A percentile compares a stretch with the other conserved stretches of the same genome.
phyloP scores from a whole-genome alignment of 2,113 vertebrate genomes.

The Eclectus roratus region DNA sequence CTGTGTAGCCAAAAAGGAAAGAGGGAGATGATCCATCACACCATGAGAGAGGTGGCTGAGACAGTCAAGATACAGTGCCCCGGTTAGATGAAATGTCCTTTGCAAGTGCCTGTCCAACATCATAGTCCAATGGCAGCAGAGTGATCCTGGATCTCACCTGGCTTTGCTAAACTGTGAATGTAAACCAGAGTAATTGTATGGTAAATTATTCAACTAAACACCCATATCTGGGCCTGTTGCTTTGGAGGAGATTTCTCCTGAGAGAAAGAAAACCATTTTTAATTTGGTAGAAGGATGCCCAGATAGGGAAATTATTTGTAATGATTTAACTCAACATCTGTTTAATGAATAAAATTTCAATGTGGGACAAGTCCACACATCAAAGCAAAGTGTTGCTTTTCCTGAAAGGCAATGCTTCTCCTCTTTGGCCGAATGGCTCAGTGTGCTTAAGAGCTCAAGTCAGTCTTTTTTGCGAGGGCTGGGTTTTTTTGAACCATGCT shows the following conservation, averaged over 20 bases:
- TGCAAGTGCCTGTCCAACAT: not conserved
- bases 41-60: not conserved
- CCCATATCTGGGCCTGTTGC: not conserved
- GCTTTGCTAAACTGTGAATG: not conserved
- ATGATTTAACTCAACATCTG: not conserved
- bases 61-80: not conserved
- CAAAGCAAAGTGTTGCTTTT: slow-evolving; percentile 10
- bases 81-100: not conserved
- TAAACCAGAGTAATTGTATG: not conserved
- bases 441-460: not conserved
- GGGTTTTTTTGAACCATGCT: not conserved
- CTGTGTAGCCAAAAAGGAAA: not conserved
- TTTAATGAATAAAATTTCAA: not conserved
- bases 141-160: not conserved
- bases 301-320: not conserved
- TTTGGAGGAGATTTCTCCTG: not conserved
- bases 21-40: not conserved
- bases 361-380: not conserved
- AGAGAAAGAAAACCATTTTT: not conserved
- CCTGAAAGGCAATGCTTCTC: not conserved
- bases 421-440: not conserved
- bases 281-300: not conserved
- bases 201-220: not conserved
- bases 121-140: not conserved
- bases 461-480: not conserved